Evolutionary conservation across 2,888 invertebrate species (phyloP).

Genomic region (Phortica magna): DNA sequence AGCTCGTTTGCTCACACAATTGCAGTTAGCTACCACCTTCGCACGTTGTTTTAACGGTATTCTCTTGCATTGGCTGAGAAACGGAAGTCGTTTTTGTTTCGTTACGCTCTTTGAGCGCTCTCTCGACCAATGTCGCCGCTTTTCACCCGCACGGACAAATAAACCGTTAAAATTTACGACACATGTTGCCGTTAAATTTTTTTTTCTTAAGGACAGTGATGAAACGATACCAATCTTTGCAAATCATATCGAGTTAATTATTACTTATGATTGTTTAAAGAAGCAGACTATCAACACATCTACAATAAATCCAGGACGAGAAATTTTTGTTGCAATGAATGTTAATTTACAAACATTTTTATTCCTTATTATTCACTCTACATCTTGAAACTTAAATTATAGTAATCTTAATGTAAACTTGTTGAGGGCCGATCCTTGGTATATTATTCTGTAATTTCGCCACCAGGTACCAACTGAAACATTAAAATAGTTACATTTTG

Average conservation of each 20-base stretch:
- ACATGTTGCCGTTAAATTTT: slow-evolving; percentile 60
- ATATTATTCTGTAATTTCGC: slow-evolving; percentile 84
- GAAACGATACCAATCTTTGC: too few relatives aligned
- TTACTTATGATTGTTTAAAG: too few relatives aligned
- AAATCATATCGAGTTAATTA: too few relatives aligned
- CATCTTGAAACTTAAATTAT: too few relatives aligned
- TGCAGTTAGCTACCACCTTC: slow-evolving; percentile 5
- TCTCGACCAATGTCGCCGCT: not conserved
- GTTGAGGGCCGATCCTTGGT: not conserved
- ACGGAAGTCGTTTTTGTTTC: not conserved
- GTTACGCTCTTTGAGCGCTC: not conserved
- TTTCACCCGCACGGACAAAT: slow-evolving; percentile 52
- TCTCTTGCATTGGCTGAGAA: not conserved
- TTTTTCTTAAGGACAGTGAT: too few relatives aligned
- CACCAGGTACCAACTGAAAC: slow-evolving; percentile 87
- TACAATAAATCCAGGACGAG: too few relatives aligned
- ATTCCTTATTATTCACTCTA: too few relatives aligned
- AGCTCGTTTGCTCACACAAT: not conserved
- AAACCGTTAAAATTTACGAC: slow-evolving; percentile 69
- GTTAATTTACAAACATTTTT: too few relatives aligned
- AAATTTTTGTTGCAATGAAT: too few relatives aligned
- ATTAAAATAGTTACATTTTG: not conserved
- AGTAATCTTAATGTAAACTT: slow-evolving; percentile 39
- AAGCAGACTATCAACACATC: too few relatives aligned
- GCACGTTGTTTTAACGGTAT: not conserved